A percentile compares a stretch with the other conserved stretches of the same genome.
Conservation (phyloP, 2,888 invertebrate genomes). For the Cosmorhoe ocellata region DNA sequence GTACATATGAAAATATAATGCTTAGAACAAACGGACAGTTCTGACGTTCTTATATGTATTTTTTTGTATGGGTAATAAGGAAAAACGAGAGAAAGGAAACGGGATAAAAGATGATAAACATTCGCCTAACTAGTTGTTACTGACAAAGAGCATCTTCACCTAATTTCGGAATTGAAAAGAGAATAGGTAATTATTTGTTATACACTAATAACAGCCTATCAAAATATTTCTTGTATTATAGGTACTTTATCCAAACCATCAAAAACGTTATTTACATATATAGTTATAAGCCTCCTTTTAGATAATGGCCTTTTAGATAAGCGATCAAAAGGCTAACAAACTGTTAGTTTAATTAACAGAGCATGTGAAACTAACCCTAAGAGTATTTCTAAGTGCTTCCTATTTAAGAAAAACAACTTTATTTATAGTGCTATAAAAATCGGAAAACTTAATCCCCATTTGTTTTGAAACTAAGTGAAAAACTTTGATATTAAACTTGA, state of each 20-base stretch:
- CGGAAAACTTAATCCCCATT: constrained; percentile 2
- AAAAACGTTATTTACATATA: no score
- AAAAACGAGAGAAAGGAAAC: constrained; percentile 6
- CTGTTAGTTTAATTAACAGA: no score
- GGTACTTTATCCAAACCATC: no score
- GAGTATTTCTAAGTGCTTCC: no score
- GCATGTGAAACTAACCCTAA: no score
- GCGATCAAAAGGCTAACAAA: no score
- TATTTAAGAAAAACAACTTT: background rate
- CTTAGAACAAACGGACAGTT: background rate
- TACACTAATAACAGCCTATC: no score
- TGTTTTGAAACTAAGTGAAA: constrained; percentile 29
- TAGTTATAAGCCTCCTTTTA: no score
- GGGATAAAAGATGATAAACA: constrained; percentile 18
- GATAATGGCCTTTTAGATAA: no score
- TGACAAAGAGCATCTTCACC: constrained; percentile 5
- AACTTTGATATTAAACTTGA: constrained; percentile 29
- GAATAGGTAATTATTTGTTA: no score
- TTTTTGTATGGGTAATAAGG: constrained; percentile 10
- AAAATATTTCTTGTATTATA: no score
- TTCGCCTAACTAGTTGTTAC: constrained; percentile 12
- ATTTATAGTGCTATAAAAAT: background rate
- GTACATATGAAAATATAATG: no score
- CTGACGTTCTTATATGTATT: background rate
- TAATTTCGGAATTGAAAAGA: constrained; percentile 9